phyloP scores from a whole-genome alignment of 2,888 invertebrate genomes.

The Eumerus sabulonum region DNA sequence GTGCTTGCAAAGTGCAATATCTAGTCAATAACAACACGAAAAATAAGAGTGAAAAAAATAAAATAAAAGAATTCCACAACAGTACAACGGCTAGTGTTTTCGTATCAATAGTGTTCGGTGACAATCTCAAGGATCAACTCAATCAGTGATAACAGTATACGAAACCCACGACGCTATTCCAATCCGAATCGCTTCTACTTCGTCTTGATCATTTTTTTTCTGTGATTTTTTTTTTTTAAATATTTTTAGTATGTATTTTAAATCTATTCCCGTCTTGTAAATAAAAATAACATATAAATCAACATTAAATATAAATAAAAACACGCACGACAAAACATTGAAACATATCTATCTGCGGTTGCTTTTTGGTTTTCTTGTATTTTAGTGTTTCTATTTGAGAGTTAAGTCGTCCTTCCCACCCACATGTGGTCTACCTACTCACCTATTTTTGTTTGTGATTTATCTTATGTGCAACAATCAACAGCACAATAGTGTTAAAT shows the following conservation, averaged over 20 bases:
- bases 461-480: constrained; percentile 56
- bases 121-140: constrained; percentile 62
- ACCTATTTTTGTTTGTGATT: constrained; percentile 38
- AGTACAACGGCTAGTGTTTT: constrained; percentile 1
- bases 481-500: constrained; percentile 35
- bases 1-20: constrained; percentile 47
- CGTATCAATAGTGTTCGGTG: constrained; percentile 28
- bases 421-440: constrained; percentile 2
- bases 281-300: constrained; percentile 21
- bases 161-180: constrained; percentile 35
- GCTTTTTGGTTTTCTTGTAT: no score
- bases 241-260: constrained; percentile 5
- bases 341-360: constrained; percentile 53
- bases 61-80: constrained; percentile 3
- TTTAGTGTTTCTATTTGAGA: constrained; percentile 19
- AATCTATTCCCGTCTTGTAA: constrained; percentile 13
- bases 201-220: constrained; percentile 12
- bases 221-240: constrained; percentile 24
- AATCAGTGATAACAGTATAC: constrained; percentile 62
- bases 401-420: constrained; percentile 33
- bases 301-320: constrained; percentile 11
- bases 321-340: constrained; percentile 22
- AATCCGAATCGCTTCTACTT: constrained; percentile 33
- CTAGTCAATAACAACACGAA: constrained; percentile 58
- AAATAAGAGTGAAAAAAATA: constrained; percentile 16